These are phyloP conservation scores for Heliornis fulica DNA, from an alignment of 2,113 vertebrate species.

Conservation along the genomic window DNA sequence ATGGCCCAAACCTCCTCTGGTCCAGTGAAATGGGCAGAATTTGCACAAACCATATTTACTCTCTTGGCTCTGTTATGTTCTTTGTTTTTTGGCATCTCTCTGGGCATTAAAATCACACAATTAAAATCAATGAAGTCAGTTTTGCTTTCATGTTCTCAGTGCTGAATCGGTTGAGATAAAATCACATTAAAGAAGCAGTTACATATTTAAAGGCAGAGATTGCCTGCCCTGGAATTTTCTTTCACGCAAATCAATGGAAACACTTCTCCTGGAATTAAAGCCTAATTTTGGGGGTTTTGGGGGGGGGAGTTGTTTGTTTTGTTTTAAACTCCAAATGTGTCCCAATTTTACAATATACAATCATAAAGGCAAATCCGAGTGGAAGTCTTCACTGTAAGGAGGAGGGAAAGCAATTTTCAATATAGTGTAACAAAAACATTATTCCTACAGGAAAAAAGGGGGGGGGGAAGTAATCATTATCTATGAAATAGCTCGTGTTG, in stretches of 20 bases:
- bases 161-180: slow-evolving; percentile 44
- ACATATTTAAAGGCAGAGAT: slow-evolving; percentile 32
- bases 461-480: background rate
- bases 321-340: slow-evolving; percentile 29
- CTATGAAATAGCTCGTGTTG: slow-evolving; percentile 19
- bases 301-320: too few relatives aligned
- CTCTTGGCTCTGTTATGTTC: background rate
- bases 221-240: slow-evolving; percentile 47
- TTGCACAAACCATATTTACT: background rate
- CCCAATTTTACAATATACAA: slow-evolving; percentile 11
- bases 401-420: slow-evolving; percentile 37
- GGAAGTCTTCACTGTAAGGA: slow-evolving; percentile 40
- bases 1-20: fast-evolving
- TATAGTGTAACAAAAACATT: slow-evolving; percentile 1
- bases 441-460: slow-evolving; percentile 17
- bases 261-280: slow-evolving; percentile 37
- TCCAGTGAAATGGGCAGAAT: background rate
- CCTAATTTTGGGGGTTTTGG: background rate
- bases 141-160: slow-evolving; percentile 24
- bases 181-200: slow-evolving; percentile 51
- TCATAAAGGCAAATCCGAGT: slow-evolving; percentile 17
- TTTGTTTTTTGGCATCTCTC: background rate
- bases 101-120: slow-evolving; percentile 26
- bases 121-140: slow-evolving; percentile 56
- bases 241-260: slow-evolving; percentile 46